Base-by-base conservation (phyloP, 2,113 vertebrate genomes). In the Diadophis punctatus region DNA sequence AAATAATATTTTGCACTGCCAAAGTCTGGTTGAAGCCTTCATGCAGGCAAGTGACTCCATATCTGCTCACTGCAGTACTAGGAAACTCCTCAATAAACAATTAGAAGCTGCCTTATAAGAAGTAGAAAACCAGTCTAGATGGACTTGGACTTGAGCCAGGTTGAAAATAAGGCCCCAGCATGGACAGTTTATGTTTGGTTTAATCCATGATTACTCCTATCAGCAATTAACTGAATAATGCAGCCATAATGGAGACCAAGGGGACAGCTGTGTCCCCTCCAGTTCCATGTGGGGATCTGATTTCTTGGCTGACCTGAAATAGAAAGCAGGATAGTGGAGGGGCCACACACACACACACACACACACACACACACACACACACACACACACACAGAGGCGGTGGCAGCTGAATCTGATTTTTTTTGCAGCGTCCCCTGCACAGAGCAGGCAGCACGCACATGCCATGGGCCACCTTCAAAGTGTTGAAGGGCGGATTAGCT, bases 401-500 rank as follows among this genome's bases (percentile, higher is more conserved):
- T 91, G 4, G 63, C 58, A 52, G 91, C 92, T 89, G 80, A 93
- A 86, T 93, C 74, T 92, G 92, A 90, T 56, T 56, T 56, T 92
- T 92, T 55, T 85, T 92, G 92, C 80, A 90, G 55, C 48, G 46
- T 93, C 74, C 68, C 43, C n/a, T 86, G 58, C 90, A 88, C 86
- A 86, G 90, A 22, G 60, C 56, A 88, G 12, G 60, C 84, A 88
- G 95, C 93, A 86, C 11, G 90, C 96, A 94, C 96, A 98, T 97
- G 98, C 95, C 96, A 87, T 97, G 96, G 98, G 98, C 98, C 98
- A 98, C 98, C 98, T 98, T 98, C 98, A 98, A 98, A 98, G 98
- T 98, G 98, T 98, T 98, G 98, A 98, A 98, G 98, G 98, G 97
- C 97, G 98, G 98, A 99, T 99, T 99, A 99, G 98, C 97, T 98